Percentiles rank a stretch among this genome's conserved stretches.
Evolutionary conservation across 2,797 vertebrate genomes (phyloP).

Genomic region (Acridotheres tristis): DNA sequence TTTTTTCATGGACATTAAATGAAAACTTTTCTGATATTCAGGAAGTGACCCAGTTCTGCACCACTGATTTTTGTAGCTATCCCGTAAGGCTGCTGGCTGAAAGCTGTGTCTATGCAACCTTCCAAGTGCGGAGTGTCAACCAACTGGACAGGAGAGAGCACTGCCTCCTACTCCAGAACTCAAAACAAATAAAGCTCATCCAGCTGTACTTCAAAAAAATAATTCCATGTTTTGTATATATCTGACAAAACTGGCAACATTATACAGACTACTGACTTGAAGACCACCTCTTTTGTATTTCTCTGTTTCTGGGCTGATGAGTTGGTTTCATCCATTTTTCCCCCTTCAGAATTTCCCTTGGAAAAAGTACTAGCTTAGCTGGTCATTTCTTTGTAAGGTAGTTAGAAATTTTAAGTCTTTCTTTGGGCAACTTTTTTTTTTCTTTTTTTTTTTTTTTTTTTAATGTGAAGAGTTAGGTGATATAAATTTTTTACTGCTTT

Average conservation of each 20-base stretch:
- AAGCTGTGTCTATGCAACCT: slow-evolving; percentile 99
- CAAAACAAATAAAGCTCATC: slow-evolving; percentile 84
- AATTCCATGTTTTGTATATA: slow-evolving; percentile 92
- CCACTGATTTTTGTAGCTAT: slow-evolving; percentile 95
- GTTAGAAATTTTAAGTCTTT: slow-evolving; percentile 90
- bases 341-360: slow-evolving; percentile 78
- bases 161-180: slow-evolving; percentile 84
- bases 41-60: slow-evolving; percentile 94
- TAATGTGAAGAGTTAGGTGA: slow-evolving; percentile 89
- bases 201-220: slow-evolving; percentile 87
- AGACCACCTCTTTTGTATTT: slow-evolving; percentile 87
- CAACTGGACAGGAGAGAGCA: slow-evolving; percentile 85
- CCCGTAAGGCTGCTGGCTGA: slow-evolving; percentile 96
- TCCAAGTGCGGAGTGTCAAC: slow-evolving; percentile 87
- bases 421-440: slow-evolving; percentile 81
- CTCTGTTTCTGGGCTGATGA: slow-evolving; percentile 86
- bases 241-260: slow-evolving; percentile 91
- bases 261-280: slow-evolving; percentile 98
- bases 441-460: slow-evolving; percentile 56
- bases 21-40: slow-evolving; percentile 95
- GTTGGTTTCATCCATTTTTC: slow-evolving; percentile 79
- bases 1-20: slow-evolving; percentile 85
- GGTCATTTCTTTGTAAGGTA: slow-evolving; percentile 89
- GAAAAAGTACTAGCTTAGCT: slow-evolving; percentile 88
- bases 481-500: slow-evolving; percentile 86